Evolutionary conservation across 1,140 invertebrate genomes (phyloP).

Genomic region (Drosophila sp.): DNA sequence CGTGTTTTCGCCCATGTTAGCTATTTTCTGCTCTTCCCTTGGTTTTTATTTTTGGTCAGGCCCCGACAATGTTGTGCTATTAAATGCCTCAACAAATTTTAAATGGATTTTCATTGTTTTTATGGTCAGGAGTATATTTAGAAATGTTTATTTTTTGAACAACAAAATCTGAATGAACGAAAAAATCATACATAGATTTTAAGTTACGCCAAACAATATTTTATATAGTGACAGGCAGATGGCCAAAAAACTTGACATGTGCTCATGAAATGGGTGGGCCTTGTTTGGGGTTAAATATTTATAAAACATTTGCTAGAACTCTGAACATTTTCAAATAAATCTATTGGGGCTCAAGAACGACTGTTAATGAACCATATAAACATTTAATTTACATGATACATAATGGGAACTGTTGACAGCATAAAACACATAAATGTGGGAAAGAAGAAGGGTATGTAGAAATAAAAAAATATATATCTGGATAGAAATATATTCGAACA

Average conservation of each 20-base stretch:
- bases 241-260: conserved; percentile 29
- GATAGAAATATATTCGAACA: neutral
- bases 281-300: neutral
- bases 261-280: conserved; percentile 18
- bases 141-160: conserved; percentile 26
- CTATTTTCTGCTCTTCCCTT: conserved; percentile 30
- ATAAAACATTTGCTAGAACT: conserved; percentile 36
- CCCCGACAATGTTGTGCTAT: conserved; percentile 36
- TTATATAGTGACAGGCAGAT: conserved; percentile 20
- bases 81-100: conserved; percentile 43
- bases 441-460: neutral
- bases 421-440: neutral
- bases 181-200: conserved; percentile 5
- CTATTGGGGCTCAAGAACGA: conserved; percentile 18
- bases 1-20: conserved; percentile 47
- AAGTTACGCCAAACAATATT: conserved; percentile 13
- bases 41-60: conserved; percentile 16
- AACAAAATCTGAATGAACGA: conserved; percentile 1
- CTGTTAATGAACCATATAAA: conserved; percentile 30
- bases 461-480: neutral
- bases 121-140: conserved; percentile 30
- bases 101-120: conserved; percentile 46
- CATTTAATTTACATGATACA: neutral
- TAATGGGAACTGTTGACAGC: conserved; percentile 16
- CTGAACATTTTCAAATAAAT: conserved; percentile 30